phyloP scores from a whole-genome alignment of 2,797 vertebrate genomes.

The Girardinus metallicus region DNA sequence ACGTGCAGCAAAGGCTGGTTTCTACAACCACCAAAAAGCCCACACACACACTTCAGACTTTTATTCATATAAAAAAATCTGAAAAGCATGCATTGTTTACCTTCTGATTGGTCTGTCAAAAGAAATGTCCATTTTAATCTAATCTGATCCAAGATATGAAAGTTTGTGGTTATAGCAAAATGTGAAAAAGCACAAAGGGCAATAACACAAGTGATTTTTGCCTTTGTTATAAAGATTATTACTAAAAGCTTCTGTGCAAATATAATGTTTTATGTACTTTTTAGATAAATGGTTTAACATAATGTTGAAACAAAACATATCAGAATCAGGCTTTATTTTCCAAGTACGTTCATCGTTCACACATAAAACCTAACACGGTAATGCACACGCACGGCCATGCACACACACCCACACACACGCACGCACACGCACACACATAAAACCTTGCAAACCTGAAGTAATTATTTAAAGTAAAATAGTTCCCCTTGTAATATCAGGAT shows the following conservation, averaged over 20 bases:
- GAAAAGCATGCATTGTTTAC: background rate
- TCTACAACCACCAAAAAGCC: background rate
- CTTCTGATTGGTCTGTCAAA: background rate
- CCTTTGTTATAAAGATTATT: background rate
- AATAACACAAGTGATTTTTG: background rate
- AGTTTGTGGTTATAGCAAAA: background rate
- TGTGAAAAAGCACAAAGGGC: background rate
- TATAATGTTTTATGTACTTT: background rate
- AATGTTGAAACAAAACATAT: background rate
- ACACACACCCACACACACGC: too few relatives aligned
- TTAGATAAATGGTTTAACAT: background rate
- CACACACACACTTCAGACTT: background rate
- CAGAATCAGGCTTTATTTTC: too few relatives aligned
- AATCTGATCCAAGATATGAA: background rate
- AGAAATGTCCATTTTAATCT: background rate
- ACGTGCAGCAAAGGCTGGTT: background rate
- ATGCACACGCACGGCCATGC: too few relatives aligned
- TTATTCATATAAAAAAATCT: background rate
- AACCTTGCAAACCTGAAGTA: background rate
- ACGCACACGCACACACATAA: fast-evolving
- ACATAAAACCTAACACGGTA: too few relatives aligned
- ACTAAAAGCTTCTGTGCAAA: background rate
- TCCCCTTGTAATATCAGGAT: background rate
- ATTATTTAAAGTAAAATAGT: background rate
- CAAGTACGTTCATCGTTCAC: too few relatives aligned